Evolutionary conservation across 2,113 vertebrate genomes (phyloP).

Genomic region (Pycnonotus jocosus): DNA sequence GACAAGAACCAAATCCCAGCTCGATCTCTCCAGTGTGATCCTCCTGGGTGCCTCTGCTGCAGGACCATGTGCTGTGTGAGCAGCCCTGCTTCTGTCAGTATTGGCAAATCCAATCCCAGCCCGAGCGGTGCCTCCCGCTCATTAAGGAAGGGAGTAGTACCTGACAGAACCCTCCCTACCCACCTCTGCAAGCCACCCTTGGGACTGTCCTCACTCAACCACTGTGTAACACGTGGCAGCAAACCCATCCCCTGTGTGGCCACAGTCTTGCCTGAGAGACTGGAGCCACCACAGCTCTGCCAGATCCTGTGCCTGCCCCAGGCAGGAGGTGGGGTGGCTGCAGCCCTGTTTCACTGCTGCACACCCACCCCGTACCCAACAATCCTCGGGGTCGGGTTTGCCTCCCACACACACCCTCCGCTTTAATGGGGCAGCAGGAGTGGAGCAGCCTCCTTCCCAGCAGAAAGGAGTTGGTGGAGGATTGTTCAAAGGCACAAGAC

Average conservation of each 20-base stretch:
- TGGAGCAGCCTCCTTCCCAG: background rate
- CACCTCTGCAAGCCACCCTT: background rate
- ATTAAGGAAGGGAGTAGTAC: background rate
- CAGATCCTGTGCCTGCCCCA: background rate
- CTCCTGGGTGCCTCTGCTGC: background rate
- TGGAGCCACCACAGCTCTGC: background rate
- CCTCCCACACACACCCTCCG: background rate
- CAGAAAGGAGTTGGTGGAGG: background rate
- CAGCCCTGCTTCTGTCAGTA: background rate
- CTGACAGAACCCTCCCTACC: background rate
- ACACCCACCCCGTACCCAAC: background rate
- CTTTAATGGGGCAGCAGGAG: background rate
- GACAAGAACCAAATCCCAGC: background rate
- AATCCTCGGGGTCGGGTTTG: background rate
- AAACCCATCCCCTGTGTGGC: background rate
- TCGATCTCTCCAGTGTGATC: background rate
- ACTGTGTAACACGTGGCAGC: background rate
- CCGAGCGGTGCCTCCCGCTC: background rate
- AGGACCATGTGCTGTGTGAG: accelerated
- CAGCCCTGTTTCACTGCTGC: background rate
- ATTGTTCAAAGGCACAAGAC: background rate
- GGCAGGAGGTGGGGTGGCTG: background rate
- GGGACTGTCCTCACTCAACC: background rate
- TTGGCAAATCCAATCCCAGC: background rate
- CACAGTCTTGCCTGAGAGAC: accelerated